Percentiles rank a stretch among this genome's conserved stretches.
Conservation (phyloP, 2,113 vertebrate species). For the Eptesicus fuscus region DNA sequence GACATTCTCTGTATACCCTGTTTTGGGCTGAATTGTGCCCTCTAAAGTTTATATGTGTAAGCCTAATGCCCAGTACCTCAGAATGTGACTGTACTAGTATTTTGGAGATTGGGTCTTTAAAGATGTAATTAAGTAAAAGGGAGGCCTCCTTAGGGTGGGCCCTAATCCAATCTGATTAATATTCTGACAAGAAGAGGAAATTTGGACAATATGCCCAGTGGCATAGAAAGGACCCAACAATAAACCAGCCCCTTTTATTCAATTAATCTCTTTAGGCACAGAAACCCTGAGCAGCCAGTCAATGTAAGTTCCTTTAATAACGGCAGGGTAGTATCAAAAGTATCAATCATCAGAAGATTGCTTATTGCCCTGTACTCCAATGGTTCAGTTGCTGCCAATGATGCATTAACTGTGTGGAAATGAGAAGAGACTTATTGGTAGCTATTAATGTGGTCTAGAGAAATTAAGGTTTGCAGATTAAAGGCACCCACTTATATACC, state of each 20-base stretch:
- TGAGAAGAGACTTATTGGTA: not conserved
- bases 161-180: not conserved
- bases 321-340: not conserved
- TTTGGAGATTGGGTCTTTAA: not conserved
- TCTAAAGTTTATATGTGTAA: not conserved
- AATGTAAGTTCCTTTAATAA: not conserved
- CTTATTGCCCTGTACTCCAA: not conserved
- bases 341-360: conserved; percentile 23
- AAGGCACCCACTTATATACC: not conserved
- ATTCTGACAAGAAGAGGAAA: not conserved
- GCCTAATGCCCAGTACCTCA: not conserved
- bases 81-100: not conserved
- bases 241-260: not conserved
- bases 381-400: not conserved
- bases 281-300: not conserved
- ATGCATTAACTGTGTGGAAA: not conserved
- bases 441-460: not conserved
- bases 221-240: not conserved
- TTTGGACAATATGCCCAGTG: not conserved
- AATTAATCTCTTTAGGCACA: not conserved
- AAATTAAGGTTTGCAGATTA: conserved; percentile 25
- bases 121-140: not conserved
- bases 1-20: not conserved
- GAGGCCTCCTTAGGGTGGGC: not conserved
- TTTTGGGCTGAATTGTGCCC: not conserved